Conservation (phyloP, 2,113 vertebrate species). For the Ardeotis arabs region DNA sequence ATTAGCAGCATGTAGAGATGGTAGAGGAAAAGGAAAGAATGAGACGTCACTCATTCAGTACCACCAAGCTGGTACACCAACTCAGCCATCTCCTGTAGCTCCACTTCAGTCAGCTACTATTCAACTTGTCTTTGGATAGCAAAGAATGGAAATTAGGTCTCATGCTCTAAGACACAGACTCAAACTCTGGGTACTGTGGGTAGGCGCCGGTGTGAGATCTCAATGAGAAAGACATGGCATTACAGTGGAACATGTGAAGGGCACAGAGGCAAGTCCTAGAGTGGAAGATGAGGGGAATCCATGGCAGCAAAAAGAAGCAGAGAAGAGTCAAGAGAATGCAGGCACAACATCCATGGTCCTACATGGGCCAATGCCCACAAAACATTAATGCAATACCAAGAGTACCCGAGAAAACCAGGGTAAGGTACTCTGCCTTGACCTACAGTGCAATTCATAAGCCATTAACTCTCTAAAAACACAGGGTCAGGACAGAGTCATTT, state of each 20-base stretch:
- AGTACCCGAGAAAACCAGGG: background rate
- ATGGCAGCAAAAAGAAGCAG: background rate
- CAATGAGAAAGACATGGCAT: background rate
- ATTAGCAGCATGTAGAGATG: background rate
- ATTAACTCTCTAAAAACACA: background rate
- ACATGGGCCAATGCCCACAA: background rate
- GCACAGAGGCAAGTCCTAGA: background rate
- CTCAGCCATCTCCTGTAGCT: background rate
- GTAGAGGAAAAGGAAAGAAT: background rate
- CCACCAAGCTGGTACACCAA: background rate
- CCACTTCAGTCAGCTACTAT: background rate
- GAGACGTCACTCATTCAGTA: background rate
- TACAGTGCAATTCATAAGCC: background rate
- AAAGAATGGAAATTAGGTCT: background rate
- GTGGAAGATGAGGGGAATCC: background rate
- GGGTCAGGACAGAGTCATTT: background rate
- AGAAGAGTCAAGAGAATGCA: background rate
- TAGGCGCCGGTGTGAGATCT: background rate
- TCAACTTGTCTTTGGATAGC: background rate
- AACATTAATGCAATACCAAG: background rate
- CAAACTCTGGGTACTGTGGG: background rate
- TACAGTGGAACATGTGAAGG: background rate
- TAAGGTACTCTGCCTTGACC: background rate
- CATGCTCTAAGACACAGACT: background rate
- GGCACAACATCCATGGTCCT: background rate